A percentile compares a stretch with the other conserved stretches of the same genome.
phyloP scores from a whole-genome alignment of 2,888 invertebrate species.

The Yponomeuta cagnagella region DNA sequence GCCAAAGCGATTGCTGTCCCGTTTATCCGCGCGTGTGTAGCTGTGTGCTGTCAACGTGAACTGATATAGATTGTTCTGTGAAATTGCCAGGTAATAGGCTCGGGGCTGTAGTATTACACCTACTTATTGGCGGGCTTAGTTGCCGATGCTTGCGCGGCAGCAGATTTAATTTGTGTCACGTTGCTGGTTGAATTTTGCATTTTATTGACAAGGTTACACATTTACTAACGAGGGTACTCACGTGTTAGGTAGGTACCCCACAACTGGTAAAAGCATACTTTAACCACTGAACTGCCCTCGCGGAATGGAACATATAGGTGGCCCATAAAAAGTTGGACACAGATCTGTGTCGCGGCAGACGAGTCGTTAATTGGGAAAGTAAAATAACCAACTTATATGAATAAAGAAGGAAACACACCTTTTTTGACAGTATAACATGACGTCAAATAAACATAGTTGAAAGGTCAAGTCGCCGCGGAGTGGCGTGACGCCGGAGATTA shows the following conservation, averaged over 20 bases:
- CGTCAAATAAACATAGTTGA: constrained; percentile 5
- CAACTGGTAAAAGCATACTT: too few species aligned
- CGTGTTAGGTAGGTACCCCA: too few species aligned
- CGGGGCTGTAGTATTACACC: constrained; percentile 71
- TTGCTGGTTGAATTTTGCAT: constrained; percentile 23
- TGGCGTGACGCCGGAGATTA: constrained; percentile 54
- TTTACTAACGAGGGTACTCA: too few species aligned
- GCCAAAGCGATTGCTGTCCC: constrained; percentile 61
- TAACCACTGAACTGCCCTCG: too few species aligned
- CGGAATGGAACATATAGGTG: too few species aligned
- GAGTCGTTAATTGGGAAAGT: too few species aligned
- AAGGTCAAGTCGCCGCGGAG: constrained; percentile 16
- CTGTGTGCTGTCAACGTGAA: constrained; percentile 65
- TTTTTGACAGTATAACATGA: not conserved
- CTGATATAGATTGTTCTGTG: constrained; percentile 72
- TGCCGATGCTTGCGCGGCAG: constrained; percentile 55
- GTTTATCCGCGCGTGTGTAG: constrained; percentile 56
- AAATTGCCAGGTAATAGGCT: constrained; percentile 76
- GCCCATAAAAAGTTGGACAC: too few species aligned
- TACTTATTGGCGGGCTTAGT: constrained; percentile 66
- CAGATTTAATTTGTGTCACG: constrained; percentile 62
- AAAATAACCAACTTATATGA: not conserved
- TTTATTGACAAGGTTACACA: not conserved
- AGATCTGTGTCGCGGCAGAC: too few species aligned
- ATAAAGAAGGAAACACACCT: not conserved